A percentile compares a stretch with the other conserved stretches of the same genome.
Conservation (phyloP, 2,797 vertebrate species). For the Spatula versicolor region DNA sequence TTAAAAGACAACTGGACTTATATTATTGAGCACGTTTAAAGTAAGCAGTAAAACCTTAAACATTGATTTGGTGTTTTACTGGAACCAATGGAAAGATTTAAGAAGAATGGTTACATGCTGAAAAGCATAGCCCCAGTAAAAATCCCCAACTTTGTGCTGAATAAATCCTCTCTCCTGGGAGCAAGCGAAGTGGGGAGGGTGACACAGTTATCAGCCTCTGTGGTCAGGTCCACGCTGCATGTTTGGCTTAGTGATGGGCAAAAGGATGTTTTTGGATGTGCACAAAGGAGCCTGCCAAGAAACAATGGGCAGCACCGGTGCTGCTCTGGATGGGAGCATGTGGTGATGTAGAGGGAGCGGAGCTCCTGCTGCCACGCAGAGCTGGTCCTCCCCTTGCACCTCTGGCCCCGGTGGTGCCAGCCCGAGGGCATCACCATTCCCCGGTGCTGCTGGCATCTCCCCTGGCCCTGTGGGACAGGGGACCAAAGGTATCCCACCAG, state of each 20-base stretch:
- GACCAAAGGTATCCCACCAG: slow-evolving; percentile 56
- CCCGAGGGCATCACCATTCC: fast-evolving
- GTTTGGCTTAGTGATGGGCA: background rate
- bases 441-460: background rate
- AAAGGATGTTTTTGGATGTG: fast-evolving
- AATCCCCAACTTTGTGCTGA: background rate
- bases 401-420: background rate
- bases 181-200: background rate
- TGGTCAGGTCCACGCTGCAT: background rate
- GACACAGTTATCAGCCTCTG: background rate
- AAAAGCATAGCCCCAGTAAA: slow-evolving; percentile 31
- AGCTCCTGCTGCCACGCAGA: fast-evolving
- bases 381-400: background rate
- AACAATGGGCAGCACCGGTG: background rate
- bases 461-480: background rate
- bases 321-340: background rate
- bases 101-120: slow-evolving; percentile 14
- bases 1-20: slow-evolving; percentile 29
- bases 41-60: slow-evolving; percentile 11
- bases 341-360: background rate
- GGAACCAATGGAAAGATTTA: background rate
- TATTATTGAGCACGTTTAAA: background rate
- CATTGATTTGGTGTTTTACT: slow-evolving; percentile 22
- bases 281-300: background rate
- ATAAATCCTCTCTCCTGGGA: background rate